Conservation (phyloP, 2,113 vertebrate genomes). For the Empidonax traillii region DNA sequence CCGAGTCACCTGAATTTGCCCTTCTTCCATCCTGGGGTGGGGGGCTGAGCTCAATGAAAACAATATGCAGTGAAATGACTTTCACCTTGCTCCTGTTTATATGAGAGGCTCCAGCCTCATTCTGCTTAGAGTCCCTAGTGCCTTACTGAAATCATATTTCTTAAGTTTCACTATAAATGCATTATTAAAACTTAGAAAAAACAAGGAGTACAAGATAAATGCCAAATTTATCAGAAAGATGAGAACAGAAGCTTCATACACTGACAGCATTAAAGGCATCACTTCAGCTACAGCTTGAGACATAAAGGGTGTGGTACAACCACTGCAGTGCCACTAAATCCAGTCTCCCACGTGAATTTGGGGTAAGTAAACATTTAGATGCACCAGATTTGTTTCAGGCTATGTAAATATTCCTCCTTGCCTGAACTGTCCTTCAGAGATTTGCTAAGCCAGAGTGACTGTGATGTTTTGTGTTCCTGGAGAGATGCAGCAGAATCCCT, state of each 20-base stretch:
- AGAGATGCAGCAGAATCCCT: not conserved
- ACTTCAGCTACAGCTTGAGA: not conserved
- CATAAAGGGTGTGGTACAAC: not conserved
- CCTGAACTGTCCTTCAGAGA: not conserved
- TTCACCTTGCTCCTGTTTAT: not conserved
- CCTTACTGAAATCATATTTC: not conserved
- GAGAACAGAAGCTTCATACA: not conserved
- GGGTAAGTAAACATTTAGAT: not conserved
- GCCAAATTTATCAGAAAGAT: not conserved
- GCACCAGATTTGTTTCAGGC: not conserved
- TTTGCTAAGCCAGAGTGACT: not conserved
- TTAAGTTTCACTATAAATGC: not conserved
- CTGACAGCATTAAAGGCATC: not conserved
- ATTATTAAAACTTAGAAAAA: not conserved
- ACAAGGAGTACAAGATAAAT: not conserved
- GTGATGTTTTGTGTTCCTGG: not conserved
- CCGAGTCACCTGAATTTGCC: not conserved
- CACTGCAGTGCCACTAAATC: not conserved
- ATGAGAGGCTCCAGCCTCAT: not conserved
- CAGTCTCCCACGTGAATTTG: not conserved
- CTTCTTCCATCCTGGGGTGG: not conserved
- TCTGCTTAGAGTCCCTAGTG: not conserved
- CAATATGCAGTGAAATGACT: not conserved
- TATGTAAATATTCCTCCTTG: not conserved
- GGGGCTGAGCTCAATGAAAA: not conserved